A percentile compares a stretch with the other conserved stretches of the same genome.
Conservation (phyloP, 2,797 vertebrate species). For the Enteromius viviparus region DNA sequence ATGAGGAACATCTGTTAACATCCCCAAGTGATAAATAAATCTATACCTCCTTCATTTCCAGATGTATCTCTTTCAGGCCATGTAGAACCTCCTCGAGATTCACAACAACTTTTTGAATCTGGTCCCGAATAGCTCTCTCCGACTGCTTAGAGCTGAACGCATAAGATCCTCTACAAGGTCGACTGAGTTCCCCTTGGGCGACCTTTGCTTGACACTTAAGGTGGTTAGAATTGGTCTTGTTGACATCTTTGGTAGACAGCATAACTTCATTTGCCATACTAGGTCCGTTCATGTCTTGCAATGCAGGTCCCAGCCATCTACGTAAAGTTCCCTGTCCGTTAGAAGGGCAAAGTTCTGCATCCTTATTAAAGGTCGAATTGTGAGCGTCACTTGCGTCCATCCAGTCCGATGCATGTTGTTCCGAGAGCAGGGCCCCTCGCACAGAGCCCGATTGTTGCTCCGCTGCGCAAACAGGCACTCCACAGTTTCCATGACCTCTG, state of each 20-base stretch:
- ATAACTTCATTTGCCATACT: slow-evolving; percentile 65
- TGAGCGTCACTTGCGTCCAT: slow-evolving; percentile 62
- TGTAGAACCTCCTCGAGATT: slow-evolving; percentile 79
- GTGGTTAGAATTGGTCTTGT: slow-evolving; percentile 53
- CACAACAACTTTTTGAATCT: slow-evolving; percentile 77
- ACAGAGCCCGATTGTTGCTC: slow-evolving; percentile 69
- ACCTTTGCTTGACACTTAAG: slow-evolving; percentile 55
- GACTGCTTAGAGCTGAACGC: slow-evolving; percentile 56
- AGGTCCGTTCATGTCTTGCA: slow-evolving; percentile 62
- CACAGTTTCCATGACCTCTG: slow-evolving; percentile 68
- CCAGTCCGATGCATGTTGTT: slow-evolving; percentile 67
- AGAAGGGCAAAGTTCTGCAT: slow-evolving; percentile 64
- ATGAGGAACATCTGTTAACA: slow-evolving; percentile 31
- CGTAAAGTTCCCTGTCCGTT: slow-evolving; percentile 63
- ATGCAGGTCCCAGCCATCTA: slow-evolving; percentile 60
- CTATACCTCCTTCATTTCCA: slow-evolving; percentile 84
- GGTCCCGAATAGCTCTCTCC: slow-evolving; percentile 73
- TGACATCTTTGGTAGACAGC: slow-evolving; percentile 72
- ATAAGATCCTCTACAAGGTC: slow-evolving; percentile 48
- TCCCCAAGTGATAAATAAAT: slow-evolving; percentile 17
- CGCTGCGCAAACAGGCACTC: slow-evolving; percentile 65
- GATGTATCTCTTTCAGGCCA: slow-evolving; percentile 78
- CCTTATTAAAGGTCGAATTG: slow-evolving; percentile 66
- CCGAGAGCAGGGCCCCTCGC: slow-evolving; percentile 63
- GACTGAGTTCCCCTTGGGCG: slow-evolving; percentile 15